Base-by-base conservation (phyloP, 2,888 invertebrate species). In the Cartodere bifasciata region DNA sequence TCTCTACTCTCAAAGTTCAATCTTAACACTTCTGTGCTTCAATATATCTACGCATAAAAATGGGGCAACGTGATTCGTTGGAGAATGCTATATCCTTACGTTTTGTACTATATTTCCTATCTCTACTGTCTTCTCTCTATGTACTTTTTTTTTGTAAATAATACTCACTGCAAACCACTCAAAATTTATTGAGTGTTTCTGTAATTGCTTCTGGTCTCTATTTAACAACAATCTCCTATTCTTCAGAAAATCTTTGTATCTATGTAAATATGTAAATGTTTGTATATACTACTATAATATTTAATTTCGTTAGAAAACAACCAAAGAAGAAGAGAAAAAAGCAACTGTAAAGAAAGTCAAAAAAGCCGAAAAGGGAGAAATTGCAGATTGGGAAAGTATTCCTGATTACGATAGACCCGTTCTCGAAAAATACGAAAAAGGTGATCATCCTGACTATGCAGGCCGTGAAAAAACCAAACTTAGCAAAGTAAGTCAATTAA, bases 391-490 rank as follows among this genome's bases (percentile, higher is more conserved):
- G 50, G 56, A 57, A 38, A 58, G 53, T 39, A 60, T 73, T 30
- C 69, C 76, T 6, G 83, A 84, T 54, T 84, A 84, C 49, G 83
- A 83, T 16, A 69, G 81, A 42, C 75, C 82, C 2, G 75, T 72
- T 2, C 64, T 81, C 34, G 80, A 81, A 50, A 71, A 70, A 56
- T 79, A 72, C 46, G 75, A 78, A 54, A 50, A 53, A 17, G 48
- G 50, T 32, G 55, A 49, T 14, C 48, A 66, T 59, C 21, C 69
- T 61, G 52, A 53, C 29, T 52, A 65, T 62, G 49, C 68, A 61
- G 48, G 67, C 54, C 46, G 62, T 45, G 53, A 63, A 34, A 63
- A 58, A 52, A 60, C 56, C 4, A 58, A 60, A 50, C 44, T 58
- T 23, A 36, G 45, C 28, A 59, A 60, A 58, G 59, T 61, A 53